These are phyloP conservation scores for Phylloscopus collybita DNA, from an alignment of 2,797 vertebrate genomes.

Conservation along the genomic window DNA sequence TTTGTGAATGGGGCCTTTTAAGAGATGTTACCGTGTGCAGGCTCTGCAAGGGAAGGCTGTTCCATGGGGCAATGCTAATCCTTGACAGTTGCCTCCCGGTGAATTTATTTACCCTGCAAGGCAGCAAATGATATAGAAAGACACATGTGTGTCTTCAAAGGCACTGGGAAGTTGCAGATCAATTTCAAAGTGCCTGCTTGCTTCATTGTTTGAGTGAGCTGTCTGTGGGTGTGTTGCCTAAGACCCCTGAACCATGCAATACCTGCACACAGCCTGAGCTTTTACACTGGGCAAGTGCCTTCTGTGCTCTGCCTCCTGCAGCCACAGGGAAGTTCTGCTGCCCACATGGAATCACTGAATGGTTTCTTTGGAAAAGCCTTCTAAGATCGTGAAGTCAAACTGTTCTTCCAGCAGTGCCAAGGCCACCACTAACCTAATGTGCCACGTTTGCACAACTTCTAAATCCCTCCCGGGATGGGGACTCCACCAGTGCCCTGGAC, in stretches of 20 bases:
- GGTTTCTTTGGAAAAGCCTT: neutral
- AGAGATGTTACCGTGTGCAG: neutral
- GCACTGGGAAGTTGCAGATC: neutral
- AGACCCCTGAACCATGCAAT: neutral
- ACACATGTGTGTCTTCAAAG: neutral
- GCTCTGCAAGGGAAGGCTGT: neutral
- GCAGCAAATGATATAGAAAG: neutral
- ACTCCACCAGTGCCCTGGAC: neutral
- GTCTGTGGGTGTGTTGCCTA: rapidly evolving
- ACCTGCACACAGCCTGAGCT: neutral
- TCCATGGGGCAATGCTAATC: rapidly evolving
- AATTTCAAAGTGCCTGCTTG: neutral
- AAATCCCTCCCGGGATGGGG: neutral
- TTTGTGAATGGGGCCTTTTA: rapidly evolving
- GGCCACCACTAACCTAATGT: neutral
- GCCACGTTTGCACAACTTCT: neutral
- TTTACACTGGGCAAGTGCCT: neutral
- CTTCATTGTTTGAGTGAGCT: neutral
- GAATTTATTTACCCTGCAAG: neutral
- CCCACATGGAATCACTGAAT: neutral
- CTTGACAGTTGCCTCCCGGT: neutral
- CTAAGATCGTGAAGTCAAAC: neutral
- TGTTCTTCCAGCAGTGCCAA: neutral
- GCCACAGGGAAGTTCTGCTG: neutral
- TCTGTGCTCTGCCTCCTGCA: neutral